Percentiles rank a stretch among this genome's conserved stretches.
These are phyloP conservation scores for Microchirus variegatus DNA, from an alignment of 2,797 vertebrate genomes.

Conservation along the genomic window DNA sequence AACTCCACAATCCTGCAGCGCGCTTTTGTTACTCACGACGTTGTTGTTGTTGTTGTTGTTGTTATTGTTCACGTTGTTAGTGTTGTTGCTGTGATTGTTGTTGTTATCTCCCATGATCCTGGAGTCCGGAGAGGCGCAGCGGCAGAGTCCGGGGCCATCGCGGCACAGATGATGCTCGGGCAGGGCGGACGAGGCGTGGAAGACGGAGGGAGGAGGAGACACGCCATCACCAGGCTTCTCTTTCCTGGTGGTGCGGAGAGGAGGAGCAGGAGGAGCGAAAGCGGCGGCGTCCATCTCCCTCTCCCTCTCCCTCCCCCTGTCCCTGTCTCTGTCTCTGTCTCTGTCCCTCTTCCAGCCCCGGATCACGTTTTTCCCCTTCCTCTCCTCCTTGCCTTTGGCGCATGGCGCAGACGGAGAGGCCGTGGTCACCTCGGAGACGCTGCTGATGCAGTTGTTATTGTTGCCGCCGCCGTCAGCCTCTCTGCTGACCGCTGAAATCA, in stretches of 20 bases:
- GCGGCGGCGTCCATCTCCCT: constrained; percentile 51
- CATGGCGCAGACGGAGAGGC: constrained; percentile 53
- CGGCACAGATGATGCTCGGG: constrained; percentile 88
- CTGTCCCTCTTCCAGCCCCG: constrained; percentile 73
- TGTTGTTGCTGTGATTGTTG: constrained; percentile 75
- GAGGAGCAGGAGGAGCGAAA: constrained; percentile 50
- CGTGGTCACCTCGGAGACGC: constrained; percentile 67
- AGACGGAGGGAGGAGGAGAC: constrained; percentile 64
- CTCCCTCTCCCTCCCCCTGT: constrained; percentile 38
- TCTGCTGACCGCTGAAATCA: constrained; percentile 64
- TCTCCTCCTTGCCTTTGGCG: constrained; percentile 71
- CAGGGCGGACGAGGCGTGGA: constrained; percentile 59
- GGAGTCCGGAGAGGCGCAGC: constrained; percentile 62
- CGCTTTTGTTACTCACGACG: constrained; percentile 67
- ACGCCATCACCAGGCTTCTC: constrained; percentile 66
- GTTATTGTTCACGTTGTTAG: constrained; percentile 65
- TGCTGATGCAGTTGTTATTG: not conserved
- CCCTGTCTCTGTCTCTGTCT: constrained; percentile 54
- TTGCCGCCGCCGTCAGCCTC: constrained; percentile 40
- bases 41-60: constrained; percentile 79
- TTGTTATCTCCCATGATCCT: constrained; percentile 65
- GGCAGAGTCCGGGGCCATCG: constrained; percentile 80
- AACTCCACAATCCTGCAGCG: constrained; percentile 86
- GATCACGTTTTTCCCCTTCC: constrained; percentile 68
- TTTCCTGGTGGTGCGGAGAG: constrained; percentile 40